phyloP scores from a whole-genome alignment of 2,113 vertebrate species.

The Corythornis cristatus region DNA sequence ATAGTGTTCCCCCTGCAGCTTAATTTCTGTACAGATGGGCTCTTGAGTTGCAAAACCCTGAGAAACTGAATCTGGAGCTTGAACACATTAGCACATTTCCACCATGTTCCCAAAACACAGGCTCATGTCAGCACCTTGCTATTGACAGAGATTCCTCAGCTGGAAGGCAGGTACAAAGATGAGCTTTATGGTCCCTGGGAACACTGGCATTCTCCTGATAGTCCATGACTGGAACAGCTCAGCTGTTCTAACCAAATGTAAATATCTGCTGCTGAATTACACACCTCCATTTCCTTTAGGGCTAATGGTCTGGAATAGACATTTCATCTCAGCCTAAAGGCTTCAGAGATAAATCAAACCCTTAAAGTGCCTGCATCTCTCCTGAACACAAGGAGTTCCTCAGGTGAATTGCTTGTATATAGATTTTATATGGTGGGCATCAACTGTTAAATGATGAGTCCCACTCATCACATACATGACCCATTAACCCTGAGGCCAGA shows the following conservation, averaged over 20 bases:
- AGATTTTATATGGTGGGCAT: background rate
- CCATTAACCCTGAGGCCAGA: background rate
- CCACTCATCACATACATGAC: background rate
- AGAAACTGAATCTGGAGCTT: background rate
- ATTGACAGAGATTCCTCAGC: background rate
- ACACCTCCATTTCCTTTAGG: background rate
- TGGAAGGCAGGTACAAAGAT: background rate
- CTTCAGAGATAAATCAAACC: background rate
- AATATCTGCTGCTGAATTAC: background rate
- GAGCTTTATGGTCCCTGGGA: background rate
- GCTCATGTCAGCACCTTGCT: background rate
- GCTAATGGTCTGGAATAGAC: background rate
- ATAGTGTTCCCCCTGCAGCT: background rate
- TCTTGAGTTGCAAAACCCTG: background rate
- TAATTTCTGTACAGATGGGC: background rate
- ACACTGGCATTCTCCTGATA: background rate
- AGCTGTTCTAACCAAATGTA: background rate
- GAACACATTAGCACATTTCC: background rate
- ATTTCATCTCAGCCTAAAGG: background rate
- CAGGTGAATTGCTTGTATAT: background rate
- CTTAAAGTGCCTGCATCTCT: background rate
- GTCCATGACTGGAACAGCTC: background rate
- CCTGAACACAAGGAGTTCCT: background rate
- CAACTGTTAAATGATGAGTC: background rate
- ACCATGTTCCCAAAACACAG: background rate